Conservation (phyloP, 2,888 invertebrate genomes). For the Lottia gigantea region DNA sequence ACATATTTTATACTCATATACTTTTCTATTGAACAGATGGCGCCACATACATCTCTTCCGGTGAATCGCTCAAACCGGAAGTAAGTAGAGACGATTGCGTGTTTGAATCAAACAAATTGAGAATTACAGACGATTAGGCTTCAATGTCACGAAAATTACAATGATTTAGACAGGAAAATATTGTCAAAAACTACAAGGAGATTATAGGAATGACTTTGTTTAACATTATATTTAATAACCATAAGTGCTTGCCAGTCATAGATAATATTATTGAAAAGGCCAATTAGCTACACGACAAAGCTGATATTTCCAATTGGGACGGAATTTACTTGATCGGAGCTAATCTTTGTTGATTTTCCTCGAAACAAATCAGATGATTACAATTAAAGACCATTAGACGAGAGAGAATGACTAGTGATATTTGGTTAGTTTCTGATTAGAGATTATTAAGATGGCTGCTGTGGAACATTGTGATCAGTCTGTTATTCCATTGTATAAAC, state of each 20-base stretch:
- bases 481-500: too few species aligned
- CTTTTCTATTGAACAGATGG: constrained; percentile 1
- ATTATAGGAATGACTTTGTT: background rate
- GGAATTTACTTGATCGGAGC: background rate
- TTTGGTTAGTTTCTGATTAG: background rate
- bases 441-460: too few species aligned
- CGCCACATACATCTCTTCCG: constrained; percentile 1
- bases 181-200: background rate
- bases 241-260: background rate
- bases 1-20: background rate
- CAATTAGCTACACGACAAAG: background rate
- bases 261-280: background rate
- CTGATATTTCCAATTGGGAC: background rate
- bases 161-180: constrained; percentile 10
- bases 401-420: background rate
- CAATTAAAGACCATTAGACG: background rate
- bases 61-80: background rate
- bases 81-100: constrained; percentile 6
- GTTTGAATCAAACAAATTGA: constrained; percentile 11
- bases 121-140: constrained; percentile 9
- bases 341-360: background rate
- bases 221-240: constrained; percentile 6
- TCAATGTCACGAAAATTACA: background rate
- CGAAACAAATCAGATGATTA: background rate
- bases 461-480: too few species aligned